Percentiles rank a stretch among this genome's conserved stretches.
phyloP scores from a whole-genome alignment of 2,888 invertebrate species.

The Microctonus hyperodae region DNA sequence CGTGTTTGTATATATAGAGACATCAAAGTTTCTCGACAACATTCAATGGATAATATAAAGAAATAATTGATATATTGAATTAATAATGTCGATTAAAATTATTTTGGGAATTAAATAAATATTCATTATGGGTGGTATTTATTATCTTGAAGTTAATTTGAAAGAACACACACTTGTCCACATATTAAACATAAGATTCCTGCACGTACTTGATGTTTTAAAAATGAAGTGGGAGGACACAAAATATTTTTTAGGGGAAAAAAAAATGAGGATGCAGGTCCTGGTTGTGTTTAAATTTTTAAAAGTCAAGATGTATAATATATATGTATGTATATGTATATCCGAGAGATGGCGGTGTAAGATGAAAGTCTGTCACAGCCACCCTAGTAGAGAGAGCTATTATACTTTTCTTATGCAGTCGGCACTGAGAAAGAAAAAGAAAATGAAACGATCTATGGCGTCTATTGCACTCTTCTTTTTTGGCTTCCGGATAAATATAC shows the following conservation, averaged over 20 bases:
- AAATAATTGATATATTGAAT: neutral
- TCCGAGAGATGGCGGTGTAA: conserved; percentile 34
- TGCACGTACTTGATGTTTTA: conserved; percentile 4
- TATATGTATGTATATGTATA: neutral
- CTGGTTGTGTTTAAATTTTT: neutral
- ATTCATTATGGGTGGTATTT: conserved; percentile 30
- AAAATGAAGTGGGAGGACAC: conserved; percentile 8
- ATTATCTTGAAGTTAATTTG: conserved; percentile 17
- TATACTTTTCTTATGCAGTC: conserved; percentile 22
- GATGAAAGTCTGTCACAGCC: conserved; percentile 54
- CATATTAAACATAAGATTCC: conserved; percentile 6
- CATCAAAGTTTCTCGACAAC: neutral
- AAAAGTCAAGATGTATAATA: neutral
- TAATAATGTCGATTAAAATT: neutral
- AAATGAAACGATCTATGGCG: neutral
- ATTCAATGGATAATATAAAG: too few species aligned
- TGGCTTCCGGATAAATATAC: conserved; percentile 46
- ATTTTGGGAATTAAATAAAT: neutral
- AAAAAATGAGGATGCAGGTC: conserved; percentile 16
- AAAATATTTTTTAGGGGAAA: neutral
- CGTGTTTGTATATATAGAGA: neutral
- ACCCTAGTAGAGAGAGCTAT: conserved; percentile 44
- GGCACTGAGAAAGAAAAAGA: conserved; percentile 2
- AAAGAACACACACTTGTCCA: conserved; percentile 5
- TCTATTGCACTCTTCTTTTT: conserved; percentile 15